Base-by-base conservation (phyloP, 2,113 vertebrate genomes). In the Ramphastos sulfuratus region DNA sequence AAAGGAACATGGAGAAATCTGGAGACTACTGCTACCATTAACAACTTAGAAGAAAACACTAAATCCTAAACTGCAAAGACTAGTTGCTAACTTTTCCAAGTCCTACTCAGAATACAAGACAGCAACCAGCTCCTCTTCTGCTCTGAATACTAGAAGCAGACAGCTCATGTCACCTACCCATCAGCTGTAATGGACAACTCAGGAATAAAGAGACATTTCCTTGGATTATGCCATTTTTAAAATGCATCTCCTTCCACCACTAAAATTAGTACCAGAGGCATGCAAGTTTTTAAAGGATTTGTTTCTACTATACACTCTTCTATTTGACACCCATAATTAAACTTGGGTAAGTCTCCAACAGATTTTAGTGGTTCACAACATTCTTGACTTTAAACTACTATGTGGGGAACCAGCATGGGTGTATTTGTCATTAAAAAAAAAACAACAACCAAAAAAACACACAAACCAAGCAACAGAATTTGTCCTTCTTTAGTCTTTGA, bases 351-450 rank as follows among this genome's bases (percentile, higher is more conserved):
- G 30, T 33, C 61, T 88, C 85, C 92, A 91, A 65, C 39, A 84
- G n/a, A 88, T 81, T 88, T 85, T 24, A 75, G 91, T 25, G 93
- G 89, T 74, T 89, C 89, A 60, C 15, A 3, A 71, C 89, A 92
- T 78, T 80, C 48, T 70, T 83, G 54, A 89, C 70, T 92, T 87
- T 15, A 58, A 93, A 92, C 37, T 66, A 79, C 54, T 23, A 20
- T 11, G 24, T 73, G 66, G 61, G 73, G 59, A 94, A 83, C 30
- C 18, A 95, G 66, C 73, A 90, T 39, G 35, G 56, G 64, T 64
- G 30, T 27, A 31, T 58, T 77, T 86, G 48, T 75, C 18, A 5
- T 81, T 71, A 69, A 90, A 90, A 91, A 58, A 50, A 46, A 44
- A 44, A 15, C 5, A 44, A 39, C 37, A 39, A 9, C 9, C 37